Base-by-base conservation (phyloP, 2,113 vertebrate genomes). In the Lethenteron reissneri region DNA sequence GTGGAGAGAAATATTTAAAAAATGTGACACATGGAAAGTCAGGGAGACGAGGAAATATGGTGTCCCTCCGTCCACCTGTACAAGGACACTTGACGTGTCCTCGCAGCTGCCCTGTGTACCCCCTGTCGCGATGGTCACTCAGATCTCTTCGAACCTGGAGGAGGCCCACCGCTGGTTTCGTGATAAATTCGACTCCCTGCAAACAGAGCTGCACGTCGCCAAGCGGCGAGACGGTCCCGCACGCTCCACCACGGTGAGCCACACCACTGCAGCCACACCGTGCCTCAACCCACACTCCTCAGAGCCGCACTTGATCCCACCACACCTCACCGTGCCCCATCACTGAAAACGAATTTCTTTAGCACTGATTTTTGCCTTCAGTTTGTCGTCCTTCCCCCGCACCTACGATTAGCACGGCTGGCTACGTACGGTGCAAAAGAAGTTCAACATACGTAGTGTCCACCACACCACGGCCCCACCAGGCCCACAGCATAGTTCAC, bases 101-200 rank as follows among this genome's bases (percentile, higher is more conserved):
- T n/a, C 21, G 15, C 62, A 68, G 62, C 62, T n/a, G 21, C 9
- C 7, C 10, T 68, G 15, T 68, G 21, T n/a, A 19, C 62, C 15
- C 62, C 9, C 21, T 68, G 7, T 6, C 21, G 62, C 10, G 62
- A 19, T 15, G 59, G 10, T 41, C 41, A 41, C 41, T 41, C 72
- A 81, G 81, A 79, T 84, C 70, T 80, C 80, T 58, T 71, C 78
- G 58, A 82, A 80, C 73, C 74, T 83, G 14, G 78, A 81, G 76
- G 80, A 76, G 78, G 81, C 82, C 69, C 80, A 80, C 58, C 68
- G 10, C 12, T 82, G 80, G 81, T 80, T 84, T 74, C 77, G 76
- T 71, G 75, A 71, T 12, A 78, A 76, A 62, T 83, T 78, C 12
- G 72, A 83, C 15, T 80, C 77, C 70, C 75, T 79, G 12, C 80